Evolutionary conservation across 1,140 invertebrate genomes (phyloP), one percentile per base, ranked within the genome.

Genomic region (Branchinecta lynchi): DNA sequence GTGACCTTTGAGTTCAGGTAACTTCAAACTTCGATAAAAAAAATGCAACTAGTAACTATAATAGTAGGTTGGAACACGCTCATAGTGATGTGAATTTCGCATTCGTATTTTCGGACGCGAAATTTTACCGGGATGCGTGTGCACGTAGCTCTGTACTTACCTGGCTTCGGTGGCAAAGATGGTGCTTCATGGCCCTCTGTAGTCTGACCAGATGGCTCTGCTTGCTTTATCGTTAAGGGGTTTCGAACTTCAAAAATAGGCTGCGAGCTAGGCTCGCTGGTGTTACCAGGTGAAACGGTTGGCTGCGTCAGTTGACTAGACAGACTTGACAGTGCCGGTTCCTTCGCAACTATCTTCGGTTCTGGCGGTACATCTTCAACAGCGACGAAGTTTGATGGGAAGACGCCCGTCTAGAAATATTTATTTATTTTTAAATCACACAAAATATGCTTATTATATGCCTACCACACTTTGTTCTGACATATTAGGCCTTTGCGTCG

Each of bases 341-440:
- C 2, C 17, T 44, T 20, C 68, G 71, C 45, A n/a, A 20, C 20
- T 10, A 15, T 46, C n/a, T 66, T 21, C 46, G 67, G 74, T 71
- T 45, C 8, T 72, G 73, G 67, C 8, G 73, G 46, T 10, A 71
- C 71, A 20, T 81, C 81, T 71, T 87, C 79, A 78, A 87, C 85
- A 76, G 84, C 82, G n/a, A 95, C 92, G 80, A 94, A 95, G 83
- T 95, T 95, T 7, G 91, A 94, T 17, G 92, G 92, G 79, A 95
- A 95, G 66, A 95, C 91, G 67, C 92, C 92, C 71, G 87, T 75
- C 75, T 79, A 66, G 51, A 68, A 69, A 43, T 12, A 72, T 66
- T n/a, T n/a, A 73, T 65, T n/a, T 32, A 32, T 32, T 32, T 32
- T 32, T 32, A 32, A 32, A n/a, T n/a, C n/a, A n/a, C n/a, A n/a